Evolutionary conservation across 2,113 vertebrate species (phyloP), one percentile per base, ranked within the genome.

Genomic region (Pangasianodon hypophthalmus): DNA sequence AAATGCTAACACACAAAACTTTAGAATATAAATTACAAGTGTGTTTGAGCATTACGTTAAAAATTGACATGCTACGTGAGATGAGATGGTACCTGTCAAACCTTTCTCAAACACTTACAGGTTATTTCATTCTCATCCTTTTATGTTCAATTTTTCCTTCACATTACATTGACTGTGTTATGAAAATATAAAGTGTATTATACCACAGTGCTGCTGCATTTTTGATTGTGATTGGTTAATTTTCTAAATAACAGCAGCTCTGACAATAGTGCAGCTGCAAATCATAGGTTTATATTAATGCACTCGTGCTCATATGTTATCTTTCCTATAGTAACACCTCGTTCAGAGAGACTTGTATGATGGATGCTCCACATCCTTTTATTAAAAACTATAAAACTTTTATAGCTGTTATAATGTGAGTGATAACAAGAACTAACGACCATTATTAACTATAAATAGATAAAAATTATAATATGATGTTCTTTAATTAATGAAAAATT

Each of bases 1-100:
- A 77, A 84, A 67, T 71, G 37, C 41, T 58, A 60, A 48, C 69
- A 60, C 19, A 50, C 18, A 85, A 79, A 85, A 11, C n/a, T 19
- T 41, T 75, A 32, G 24, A 46, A 85, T 79, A 18, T 11, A 80
- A 75, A 89, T 80, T 64, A 67, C 44, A 85, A 54, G 62, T 67
- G 75, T 81, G n/a, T 26, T 82, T 82, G 19, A 83, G 48, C 79
- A 46, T 60, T 29, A 29, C 26, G 24, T 37, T 58, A 56, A 37
- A 2, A 87, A 46, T 26, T 41, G 3, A 41, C 24, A 69, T 50
- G 60, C 62, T 44, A 83, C 14, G 21, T 62, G 32, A 84, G 21
- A 54, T 50, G 24, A 56, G 44, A 87, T 6, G 14, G 13, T 44
- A 44, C 71, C 75, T 37, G 64, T 14, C 46, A 80, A 80, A 50